These are phyloP conservation scores for Aleiodes alternator DNA, from an alignment of 2,888 invertebrate genomes.

Conservation along the genomic window DNA sequence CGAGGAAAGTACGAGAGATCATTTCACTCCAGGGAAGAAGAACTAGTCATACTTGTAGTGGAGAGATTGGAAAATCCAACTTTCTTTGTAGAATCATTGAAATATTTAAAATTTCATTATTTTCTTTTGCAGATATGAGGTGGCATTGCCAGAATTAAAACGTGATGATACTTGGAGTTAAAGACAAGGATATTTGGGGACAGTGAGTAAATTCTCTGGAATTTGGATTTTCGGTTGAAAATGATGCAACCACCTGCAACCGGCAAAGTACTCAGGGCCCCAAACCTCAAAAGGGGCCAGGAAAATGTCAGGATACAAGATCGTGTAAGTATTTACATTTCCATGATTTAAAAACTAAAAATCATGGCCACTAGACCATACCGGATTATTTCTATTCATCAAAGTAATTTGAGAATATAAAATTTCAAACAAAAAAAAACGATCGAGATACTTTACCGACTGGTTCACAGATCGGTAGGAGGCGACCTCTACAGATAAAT, in stretches of 20 bases:
- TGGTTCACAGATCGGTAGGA: slow-evolving; percentile 39
- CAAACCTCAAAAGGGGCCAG: slow-evolving; percentile 87
- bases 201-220: not conserved
- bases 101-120: not conserved
- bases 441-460: slow-evolving; percentile 9
- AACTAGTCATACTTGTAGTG: too few relatives aligned
- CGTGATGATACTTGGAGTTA: slow-evolving; percentile 62
- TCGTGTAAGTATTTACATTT: slow-evolving; percentile 80
- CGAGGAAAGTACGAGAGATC: not conserved
- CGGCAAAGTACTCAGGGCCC: slow-evolving; percentile 84
- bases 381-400: too few relatives aligned
- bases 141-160: slow-evolving; percentile 60
- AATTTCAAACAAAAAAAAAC: not conserved
- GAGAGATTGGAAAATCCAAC: too few relatives aligned
- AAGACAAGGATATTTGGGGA: slow-evolving; percentile 39
- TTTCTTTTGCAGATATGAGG: slow-evolving; percentile 24
- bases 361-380: too few relatives aligned
- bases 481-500: slow-evolving; percentile 45
- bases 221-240: slow-evolving; percentile 20
- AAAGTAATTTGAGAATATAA: too few relatives aligned
- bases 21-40: too few relatives aligned
- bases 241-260: slow-evolving; percentile 76
- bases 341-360: not conserved
- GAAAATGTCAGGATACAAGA: slow-evolving; percentile 86
- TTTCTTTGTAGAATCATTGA: not conserved